These are phyloP conservation scores for Amphimallon solstitiale DNA, from an alignment of 2,888 invertebrate species.

Conservation along the genomic window DNA sequence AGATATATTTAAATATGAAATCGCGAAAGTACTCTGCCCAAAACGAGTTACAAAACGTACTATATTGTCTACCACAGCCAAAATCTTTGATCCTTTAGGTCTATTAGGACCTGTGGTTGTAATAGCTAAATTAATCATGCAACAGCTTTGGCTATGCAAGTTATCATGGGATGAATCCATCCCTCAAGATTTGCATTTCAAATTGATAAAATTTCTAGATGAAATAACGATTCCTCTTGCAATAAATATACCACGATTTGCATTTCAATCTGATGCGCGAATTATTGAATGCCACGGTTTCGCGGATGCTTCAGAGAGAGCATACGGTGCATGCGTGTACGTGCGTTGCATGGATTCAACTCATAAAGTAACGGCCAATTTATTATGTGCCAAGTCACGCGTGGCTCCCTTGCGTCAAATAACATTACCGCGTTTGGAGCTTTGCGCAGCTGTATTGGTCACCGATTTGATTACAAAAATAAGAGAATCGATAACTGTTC, in stretches of 20 bases:
- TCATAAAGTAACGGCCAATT: background rate
- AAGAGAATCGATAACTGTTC: no score
- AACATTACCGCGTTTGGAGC: no score
- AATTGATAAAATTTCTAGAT: slow-evolving; percentile 5
- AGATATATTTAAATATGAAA: slow-evolving; percentile 33
- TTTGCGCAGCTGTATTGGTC: no score
- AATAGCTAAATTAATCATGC: slow-evolving; percentile 48
- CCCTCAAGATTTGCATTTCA: slow-evolving; percentile 37
- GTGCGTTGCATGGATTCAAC: background rate
- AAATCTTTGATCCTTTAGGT: slow-evolving; percentile 46
- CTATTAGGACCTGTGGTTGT: slow-evolving; percentile 46
- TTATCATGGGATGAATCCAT: slow-evolving; percentile 49
- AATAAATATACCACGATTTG: background rate
- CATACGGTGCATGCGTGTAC: slow-evolving; percentile 28
- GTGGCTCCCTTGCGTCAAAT: no score
- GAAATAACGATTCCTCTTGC: slow-evolving; percentile 26
- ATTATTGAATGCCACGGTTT: slow-evolving; percentile 42
- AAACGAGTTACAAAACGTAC: slow-evolving; percentile 8
- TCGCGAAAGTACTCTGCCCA: background rate
- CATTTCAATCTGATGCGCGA: background rate
- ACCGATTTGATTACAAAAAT: no score
- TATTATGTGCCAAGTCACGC: slow-evolving; percentile 34
- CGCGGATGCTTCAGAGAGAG: slow-evolving; percentile 38
- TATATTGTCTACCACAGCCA: slow-evolving; percentile 38
- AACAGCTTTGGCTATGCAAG: slow-evolving; percentile 46